Conservation (phyloP, 2,888 invertebrate species). For the Cantharis flavilabris region DNA sequence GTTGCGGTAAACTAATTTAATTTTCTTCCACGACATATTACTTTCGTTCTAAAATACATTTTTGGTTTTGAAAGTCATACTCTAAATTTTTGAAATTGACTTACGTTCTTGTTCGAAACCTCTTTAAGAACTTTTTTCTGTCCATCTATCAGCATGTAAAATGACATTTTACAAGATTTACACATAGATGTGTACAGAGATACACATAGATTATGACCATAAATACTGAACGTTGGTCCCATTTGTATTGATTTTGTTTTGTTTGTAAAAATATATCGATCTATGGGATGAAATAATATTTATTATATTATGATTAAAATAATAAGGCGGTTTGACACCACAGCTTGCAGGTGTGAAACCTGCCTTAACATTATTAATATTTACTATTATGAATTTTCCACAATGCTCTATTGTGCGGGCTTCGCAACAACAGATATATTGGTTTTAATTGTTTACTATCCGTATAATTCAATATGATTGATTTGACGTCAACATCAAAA, state of each 20-base stretch:
- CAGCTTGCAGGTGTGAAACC: background rate
- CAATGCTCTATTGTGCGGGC: conserved; percentile 38
- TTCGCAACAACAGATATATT: conserved; percentile 45
- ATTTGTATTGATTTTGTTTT: conserved; percentile 42
- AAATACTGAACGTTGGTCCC: conserved; percentile 43
- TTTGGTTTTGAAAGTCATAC: background rate
- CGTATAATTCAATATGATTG: conserved; percentile 40
- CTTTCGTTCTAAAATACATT: conserved; percentile 11
- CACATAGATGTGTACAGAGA: conserved; percentile 46
- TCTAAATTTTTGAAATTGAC: background rate
- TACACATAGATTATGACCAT: conserved; percentile 45
- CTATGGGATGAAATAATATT: conserved; percentile 32
- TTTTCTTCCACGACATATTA: conserved; percentile 41
- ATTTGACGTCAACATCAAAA: conserved; percentile 42
- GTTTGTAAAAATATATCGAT: conserved; percentile 47
- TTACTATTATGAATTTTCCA: conserved; percentile 53
- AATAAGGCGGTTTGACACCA: background rate
- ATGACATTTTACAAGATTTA: conserved; percentile 44
- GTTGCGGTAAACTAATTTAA: conserved; percentile 46
- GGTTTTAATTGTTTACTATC: conserved; percentile 41
- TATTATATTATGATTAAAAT: background rate
- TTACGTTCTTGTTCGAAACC: conserved; percentile 19
- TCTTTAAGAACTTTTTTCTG: conserved; percentile 25
- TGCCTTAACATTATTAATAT: conserved; percentile 9
- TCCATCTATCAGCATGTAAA: conserved; percentile 40